Evolutionary conservation across 2,797 vertebrate genomes (phyloP), one percentile per base, ranked within the genome.

Genomic region (Clarias platycephalus): DNA sequence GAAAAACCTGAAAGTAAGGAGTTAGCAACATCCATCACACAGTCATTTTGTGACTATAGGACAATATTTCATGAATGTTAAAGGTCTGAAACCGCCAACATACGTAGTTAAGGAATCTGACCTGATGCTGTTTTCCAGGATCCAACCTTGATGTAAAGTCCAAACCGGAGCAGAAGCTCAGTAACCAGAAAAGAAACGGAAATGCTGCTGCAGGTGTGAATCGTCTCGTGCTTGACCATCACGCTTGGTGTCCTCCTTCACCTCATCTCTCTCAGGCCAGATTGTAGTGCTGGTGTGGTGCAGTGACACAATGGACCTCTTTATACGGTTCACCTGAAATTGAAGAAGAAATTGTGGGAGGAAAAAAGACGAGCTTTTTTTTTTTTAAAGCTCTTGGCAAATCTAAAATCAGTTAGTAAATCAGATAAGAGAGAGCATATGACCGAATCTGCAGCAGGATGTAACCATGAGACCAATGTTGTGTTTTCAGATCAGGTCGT

Each of bases 121-220:
- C 66, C 40, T 62, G 28, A 2, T 82, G n/a, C 15, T 86, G 28
- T 71, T 68, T 84, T 84, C 16, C 31, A 86, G 88, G 76, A 62
- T 8, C 26, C 40, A 34, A 64, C 37, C 78, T 68, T 20, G 67
- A 80, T 0, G 28, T 75, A 26, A 87, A 68, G 53, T n/a, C 85
- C 70, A 81, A 64, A 37, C 12, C 15, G n/a, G 79, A 88, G 53
- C 81, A 80, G 9, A 86, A 85, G 64, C 78, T 82, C 67, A 84
- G 80, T 58, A 83, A 34, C 44, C 79, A 79, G 72, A 86, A 60
- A 75, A 72, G 31, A 78, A 83, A 67, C 15, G 83, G 67, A 44
- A 82, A 81, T 28, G n/a, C 81, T 49, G 22, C 82, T 34, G 57
- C 88, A 85, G 88, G 88, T 89, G 66, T 67, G 81, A 76, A 85